A percentile compares a stretch with the other conserved stretches of the same genome.
These are phyloP conservation scores for Tetheella fluctuosa DNA, from an alignment of 2,888 invertebrate genomes.

Conservation along the genomic window DNA sequence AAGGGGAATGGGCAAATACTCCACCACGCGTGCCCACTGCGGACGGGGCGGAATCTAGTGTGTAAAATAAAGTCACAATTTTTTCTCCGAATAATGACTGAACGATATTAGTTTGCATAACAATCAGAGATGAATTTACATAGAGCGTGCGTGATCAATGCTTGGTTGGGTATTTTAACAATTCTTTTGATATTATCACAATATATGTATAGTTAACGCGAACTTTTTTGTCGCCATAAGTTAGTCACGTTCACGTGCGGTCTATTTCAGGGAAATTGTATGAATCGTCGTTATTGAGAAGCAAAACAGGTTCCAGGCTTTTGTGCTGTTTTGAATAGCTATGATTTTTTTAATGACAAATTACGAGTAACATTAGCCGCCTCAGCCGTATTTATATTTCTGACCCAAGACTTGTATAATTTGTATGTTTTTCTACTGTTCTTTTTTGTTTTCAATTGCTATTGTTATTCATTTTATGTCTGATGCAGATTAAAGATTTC, in stretches of 20 bases:
- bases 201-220: background rate
- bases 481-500: no score
- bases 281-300: background rate
- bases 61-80: no score
- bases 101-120: background rate
- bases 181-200: background rate
- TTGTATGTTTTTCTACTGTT: no score
- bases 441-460: no score
- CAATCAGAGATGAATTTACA: background rate
- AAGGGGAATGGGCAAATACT: no score
- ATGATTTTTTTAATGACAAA: background rate
- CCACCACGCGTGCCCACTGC: no score
- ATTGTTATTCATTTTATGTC: no score
- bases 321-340: background rate
- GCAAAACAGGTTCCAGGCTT: background rate
- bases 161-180: background rate
- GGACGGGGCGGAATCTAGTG: no score
- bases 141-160: background rate
- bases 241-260: background rate
- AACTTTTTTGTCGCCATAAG: background rate
- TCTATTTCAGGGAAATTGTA: background rate
- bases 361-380: background rate
- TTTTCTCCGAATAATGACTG: background rate
- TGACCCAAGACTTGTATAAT: no score
- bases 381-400: background rate